phyloP scores from a whole-genome alignment of 2,113 vertebrate species.

The Acrocephalus arundinaceus region DNA sequence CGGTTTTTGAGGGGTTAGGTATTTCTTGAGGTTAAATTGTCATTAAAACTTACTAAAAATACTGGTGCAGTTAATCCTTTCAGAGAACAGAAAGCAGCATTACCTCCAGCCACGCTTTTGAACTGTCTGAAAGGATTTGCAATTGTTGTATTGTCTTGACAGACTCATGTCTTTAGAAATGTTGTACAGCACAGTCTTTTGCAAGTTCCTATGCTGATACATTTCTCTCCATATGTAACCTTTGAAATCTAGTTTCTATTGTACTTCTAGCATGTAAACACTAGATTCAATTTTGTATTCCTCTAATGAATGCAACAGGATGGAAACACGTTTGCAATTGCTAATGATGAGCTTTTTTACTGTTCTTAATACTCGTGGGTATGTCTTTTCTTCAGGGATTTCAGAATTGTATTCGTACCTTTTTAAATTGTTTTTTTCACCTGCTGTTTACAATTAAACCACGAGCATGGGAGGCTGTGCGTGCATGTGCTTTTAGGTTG shows the following conservation, averaged over 20 bases:
- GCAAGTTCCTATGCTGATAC: conserved; percentile 29
- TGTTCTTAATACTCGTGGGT: conserved; percentile 58
- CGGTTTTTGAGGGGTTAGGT: neutral
- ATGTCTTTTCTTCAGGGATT: conserved; percentile 64
- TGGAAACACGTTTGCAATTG: conserved; percentile 47
- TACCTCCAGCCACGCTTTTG: conserved; percentile 3
- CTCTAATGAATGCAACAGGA: conserved; percentile 51
- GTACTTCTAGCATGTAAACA: conserved; percentile 48
- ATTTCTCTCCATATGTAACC: conserved; percentile 2
- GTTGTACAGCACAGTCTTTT: conserved; percentile 48
- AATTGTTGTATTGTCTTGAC: neutral
- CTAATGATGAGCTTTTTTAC: conserved; percentile 65
- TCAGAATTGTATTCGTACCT: conserved; percentile 44
- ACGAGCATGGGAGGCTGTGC: conserved; percentile 20
- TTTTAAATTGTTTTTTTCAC: conserved; percentile 32
- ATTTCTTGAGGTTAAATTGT: conserved; percentile 48
- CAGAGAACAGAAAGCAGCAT: neutral
- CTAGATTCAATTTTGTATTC: conserved; percentile 50
- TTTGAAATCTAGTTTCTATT: conserved; percentile 42
- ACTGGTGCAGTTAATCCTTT: conserved; percentile 40
- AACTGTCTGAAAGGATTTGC: conserved; percentile 34
- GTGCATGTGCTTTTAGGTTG: conserved; percentile 48
- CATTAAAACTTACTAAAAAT: conserved; percentile 15
- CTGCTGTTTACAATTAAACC: conserved; percentile 34
- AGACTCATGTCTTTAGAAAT: neutral